Percentiles rank a stretch among this genome's conserved stretches.
Evolutionary conservation across 2,888 invertebrate genomes (phyloP).

Genomic region (Xanthia togata): DNA sequence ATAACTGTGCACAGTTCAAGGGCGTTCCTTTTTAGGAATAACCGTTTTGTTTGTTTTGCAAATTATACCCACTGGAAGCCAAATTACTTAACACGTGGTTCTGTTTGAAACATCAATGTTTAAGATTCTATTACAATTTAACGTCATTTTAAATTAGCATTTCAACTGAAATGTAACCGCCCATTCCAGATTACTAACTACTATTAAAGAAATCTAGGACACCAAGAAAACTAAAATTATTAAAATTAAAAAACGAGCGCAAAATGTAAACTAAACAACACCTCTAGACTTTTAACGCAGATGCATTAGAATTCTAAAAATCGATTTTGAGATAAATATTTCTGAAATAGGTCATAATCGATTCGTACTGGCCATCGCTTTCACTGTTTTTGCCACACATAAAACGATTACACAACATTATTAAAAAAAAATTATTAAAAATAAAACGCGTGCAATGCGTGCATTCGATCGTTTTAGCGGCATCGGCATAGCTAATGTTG

Average conservation of each 20-base stretch:
- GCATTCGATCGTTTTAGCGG: constrained; percentile 42
- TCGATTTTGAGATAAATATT: neutral
- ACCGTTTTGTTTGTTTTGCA: constrained; percentile 57
- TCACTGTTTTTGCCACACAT: constrained; percentile 45
- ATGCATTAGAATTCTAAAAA: neutral
- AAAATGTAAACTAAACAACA: neutral
- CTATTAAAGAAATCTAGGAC: neutral
- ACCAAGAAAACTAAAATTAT: no score
- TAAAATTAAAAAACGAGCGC: neutral
- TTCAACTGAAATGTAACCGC: neutral
- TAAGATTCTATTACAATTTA: neutral
- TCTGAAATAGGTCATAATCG: neutral
- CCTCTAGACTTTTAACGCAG: neutral
- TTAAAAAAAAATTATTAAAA: constrained; percentile 10
- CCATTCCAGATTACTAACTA: neutral
- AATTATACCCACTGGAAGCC: constrained; percentile 49
- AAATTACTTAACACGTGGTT: constrained; percentile 42
- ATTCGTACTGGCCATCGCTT: constrained; percentile 39
- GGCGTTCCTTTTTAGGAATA: constrained; percentile 53
- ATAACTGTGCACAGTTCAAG: constrained; percentile 59
- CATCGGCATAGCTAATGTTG: constrained; percentile 60
- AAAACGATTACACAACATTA: constrained; percentile 43
- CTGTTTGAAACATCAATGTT: neutral
- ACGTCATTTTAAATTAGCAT: neutral
- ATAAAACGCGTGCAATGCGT: constrained; percentile 40